Percentiles rank a stretch among this genome's conserved stretches.
These are phyloP conservation scores for Diorhabda elongata DNA, from an alignment of 1,140 invertebrate genomes.

Conservation along the genomic window DNA sequence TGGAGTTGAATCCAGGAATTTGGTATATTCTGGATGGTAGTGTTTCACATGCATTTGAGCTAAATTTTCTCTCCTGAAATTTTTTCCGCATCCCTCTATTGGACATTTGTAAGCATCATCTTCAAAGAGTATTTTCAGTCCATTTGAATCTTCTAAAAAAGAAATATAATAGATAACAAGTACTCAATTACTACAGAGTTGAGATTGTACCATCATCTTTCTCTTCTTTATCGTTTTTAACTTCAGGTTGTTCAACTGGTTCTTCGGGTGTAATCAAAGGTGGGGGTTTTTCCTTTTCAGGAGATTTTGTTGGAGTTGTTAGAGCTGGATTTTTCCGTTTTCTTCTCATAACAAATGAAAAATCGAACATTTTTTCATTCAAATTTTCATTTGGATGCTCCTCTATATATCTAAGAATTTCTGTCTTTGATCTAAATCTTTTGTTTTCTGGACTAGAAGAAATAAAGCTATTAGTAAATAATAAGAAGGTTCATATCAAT, in stretches of 20 bases:
- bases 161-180: too few species aligned
- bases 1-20: slow-evolving; percentile 71
- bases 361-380: slow-evolving; percentile 56
- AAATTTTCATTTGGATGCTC: slow-evolving; percentile 49
- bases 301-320: not conserved
- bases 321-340: slow-evolving; percentile 38
- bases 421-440: slow-evolving; percentile 58
- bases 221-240: slow-evolving; percentile 3
- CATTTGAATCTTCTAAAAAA: slow-evolving; percentile 13
- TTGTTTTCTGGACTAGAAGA: slow-evolving; percentile 56
- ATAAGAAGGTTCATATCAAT: not conserved
- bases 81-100: slow-evolving; percentile 78
- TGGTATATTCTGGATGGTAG: slow-evolving; percentile 76
- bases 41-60: slow-evolving; percentile 89
- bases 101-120: slow-evolving; percentile 74
- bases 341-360: slow-evolving; percentile 55
- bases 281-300: not conserved
- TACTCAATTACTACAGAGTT: not conserved
- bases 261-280: not conserved
- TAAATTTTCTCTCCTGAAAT: slow-evolving; percentile 84
- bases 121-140: slow-evolving; percentile 44
- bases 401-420: slow-evolving; percentile 57
- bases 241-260: not conserved
- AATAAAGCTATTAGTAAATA: slow-evolving; percentile 11
- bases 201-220: not conserved